Conservation (phyloP, 2,113 vertebrate genomes). For the Notechis scutatus region DNA sequence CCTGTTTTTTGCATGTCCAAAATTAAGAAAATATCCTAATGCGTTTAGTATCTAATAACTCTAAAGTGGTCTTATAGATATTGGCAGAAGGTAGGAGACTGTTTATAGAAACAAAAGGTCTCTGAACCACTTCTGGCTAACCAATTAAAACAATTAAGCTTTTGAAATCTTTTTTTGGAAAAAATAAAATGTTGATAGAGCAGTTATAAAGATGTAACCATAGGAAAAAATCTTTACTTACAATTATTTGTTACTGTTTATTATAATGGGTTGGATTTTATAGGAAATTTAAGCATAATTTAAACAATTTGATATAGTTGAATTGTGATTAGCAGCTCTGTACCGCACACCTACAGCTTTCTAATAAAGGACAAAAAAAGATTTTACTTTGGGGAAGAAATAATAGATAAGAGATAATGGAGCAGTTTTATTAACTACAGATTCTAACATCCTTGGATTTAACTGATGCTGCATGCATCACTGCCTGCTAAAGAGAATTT, state of each 20-base stretch:
- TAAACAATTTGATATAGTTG: neutral
- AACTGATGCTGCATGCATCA: neutral
- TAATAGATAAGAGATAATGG: neutral
- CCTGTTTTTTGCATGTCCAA: neutral
- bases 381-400: neutral
- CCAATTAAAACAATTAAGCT: slow-evolving; percentile 4
- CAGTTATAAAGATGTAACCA: neutral
- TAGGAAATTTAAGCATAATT: neutral
- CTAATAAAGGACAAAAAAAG: neutral
- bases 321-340: neutral
- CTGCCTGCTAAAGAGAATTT: neutral
- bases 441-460: neutral
- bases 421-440: neutral
- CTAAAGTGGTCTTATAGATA: slow-evolving; percentile 42
- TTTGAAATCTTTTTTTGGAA: neutral
- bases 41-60: neutral
- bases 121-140: neutral
- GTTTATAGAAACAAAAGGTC: slow-evolving; percentile 36
- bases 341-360: neutral
- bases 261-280: neutral
- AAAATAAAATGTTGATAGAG: neutral
- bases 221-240: neutral
- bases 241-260: neutral
- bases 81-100: slow-evolving; percentile 39
- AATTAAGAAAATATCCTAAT: neutral